Evolutionary conservation across 2,113 vertebrate genomes (phyloP), one percentile per base, ranked within the genome.

Genomic region (Cyprinodon variegatus): DNA sequence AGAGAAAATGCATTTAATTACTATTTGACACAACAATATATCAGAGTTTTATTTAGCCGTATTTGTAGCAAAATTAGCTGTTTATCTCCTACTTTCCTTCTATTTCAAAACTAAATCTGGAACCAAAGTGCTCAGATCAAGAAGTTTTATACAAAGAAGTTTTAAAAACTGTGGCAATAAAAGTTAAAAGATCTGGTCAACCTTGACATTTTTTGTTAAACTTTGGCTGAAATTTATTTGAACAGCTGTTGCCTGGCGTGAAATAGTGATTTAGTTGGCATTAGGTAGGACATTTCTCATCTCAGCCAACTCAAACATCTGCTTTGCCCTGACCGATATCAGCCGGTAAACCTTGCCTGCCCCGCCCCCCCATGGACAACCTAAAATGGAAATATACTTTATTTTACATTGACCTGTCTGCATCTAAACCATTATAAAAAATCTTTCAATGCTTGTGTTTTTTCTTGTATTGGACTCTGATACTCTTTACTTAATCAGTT

Each of bases 301-400:
- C 17, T 61, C 63, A 78, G 91, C 91, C 93, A 94, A 93, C 86
- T 87, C 89, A 85, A 94, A 93, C 93, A 94, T 93, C 93, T 94
- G 92, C 86, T 94, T 92, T 85, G 66, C 76, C 50, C 83, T 88
- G 85, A 61, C 68, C 74, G 50, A 86, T 90, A 88, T 85, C 85
- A 90, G 90, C 91, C 88, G 86, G 83, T 82, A 86, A 83, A 81
- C 76, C 89, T 77, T 57, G 66, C 59, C 71, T 40, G 83, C 82
- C 70, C 78, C 70, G 71, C 65, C 84, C 76, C 77, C 73, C 48
- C 45, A 80, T 61, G 83, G 85, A 86, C 73, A 87, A 83, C 81
- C 43, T 84, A 83, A 77, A 91, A 89, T 89, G 86, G 92, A 94
- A 90, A 78, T 57, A 78, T 86, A 89, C 74, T 88, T 84, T 88